Base-by-base conservation (phyloP, 2,113 vertebrate species). In the Ascaphus truei region DNA sequence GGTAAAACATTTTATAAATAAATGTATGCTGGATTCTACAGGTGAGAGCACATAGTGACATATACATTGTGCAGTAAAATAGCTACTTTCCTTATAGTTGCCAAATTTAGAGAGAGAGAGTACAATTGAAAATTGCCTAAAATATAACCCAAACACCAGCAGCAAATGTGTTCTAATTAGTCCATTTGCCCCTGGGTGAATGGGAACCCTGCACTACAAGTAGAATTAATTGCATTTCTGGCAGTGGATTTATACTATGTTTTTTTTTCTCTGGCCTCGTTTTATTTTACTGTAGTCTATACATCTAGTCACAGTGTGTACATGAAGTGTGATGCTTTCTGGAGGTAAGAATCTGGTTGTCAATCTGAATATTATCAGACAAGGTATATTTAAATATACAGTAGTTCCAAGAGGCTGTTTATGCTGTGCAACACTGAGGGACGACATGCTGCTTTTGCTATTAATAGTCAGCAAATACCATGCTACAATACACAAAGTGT, bases 281-380 rank as follows among this genome's bases (percentile, higher is more conserved):
- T n/a, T 43, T n/a, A 43, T 1, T 43, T 16, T 16, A 43, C 39
- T 15, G 39, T 10, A 37, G 10, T 37, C 15, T 37, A 7, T 43
- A n/a, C 29, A 29, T 37, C 10, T 12, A 37, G 56, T 59, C 20
- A 23, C 22, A 34, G 9, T 45, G 7, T 34, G 51, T 26, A 37
- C 25, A 41, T 27, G 41, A 7, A 41, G 15, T 26, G 20, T 23
- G 27, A n/a, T 20, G 26, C 36, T 57, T 12, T 57, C 26, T 33
- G 18, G 51, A 57, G 37, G 36, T 45, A 43, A 18, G n/a, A 25
- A 31, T 57, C 51, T 34, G 37, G 10, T 6, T 57, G 64, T 67
- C 51, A 57, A 16, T 57, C 64, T 57, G 52, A 47, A 57, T 67
- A 45, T 66, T 23, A 22, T 10, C 36, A 66, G 62, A 41, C 50